Evolutionary conservation across 1,140 invertebrate species (phyloP).

Genomic region (Hypsibius dujardini): DNA sequence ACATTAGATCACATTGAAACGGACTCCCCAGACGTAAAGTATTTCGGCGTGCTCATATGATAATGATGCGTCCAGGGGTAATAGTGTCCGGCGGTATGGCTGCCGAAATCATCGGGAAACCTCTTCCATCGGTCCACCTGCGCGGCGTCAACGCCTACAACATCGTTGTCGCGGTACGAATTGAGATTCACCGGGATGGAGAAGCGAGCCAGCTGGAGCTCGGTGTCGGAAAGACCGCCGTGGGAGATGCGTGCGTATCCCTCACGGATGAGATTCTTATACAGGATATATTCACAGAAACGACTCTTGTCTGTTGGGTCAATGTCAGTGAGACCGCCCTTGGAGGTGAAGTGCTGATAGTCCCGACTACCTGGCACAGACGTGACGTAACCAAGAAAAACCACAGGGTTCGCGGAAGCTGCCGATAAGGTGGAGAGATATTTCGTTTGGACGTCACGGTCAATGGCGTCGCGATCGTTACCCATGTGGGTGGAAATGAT

Average conservation of each 20-base stretch:
- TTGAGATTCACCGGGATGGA: conserved; percentile 28
- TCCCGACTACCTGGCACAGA: conserved; percentile 29
- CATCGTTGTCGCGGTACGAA: conserved; percentile 28
- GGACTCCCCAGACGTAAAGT: conserved; percentile 25
- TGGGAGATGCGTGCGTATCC: conserved; percentile 34
- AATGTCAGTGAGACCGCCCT: conserved; percentile 31
- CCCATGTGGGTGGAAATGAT: conserved; percentile 35
- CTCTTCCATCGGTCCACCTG: conserved; percentile 23
- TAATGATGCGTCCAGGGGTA: conserved; percentile 28
- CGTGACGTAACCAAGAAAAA: conserved; percentile 33
- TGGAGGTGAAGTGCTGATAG: conserved; percentile 27
- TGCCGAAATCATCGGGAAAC: conserved; percentile 30
- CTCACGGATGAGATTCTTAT: conserved; percentile 29
- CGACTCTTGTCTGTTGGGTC: conserved; percentile 29
- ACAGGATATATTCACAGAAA: conserved; percentile 35
- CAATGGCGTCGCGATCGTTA: conserved; percentile 32
- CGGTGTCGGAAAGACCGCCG: conserved; percentile 34
- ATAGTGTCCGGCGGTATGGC: conserved; percentile 28
- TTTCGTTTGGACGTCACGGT: conserved; percentile 28
- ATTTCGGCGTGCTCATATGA: conserved; percentile 34
- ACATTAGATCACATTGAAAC: too few species aligned
- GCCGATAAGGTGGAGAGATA: neutral
- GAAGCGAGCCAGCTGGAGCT: conserved; percentile 33
- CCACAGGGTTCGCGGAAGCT: conserved; percentile 26
- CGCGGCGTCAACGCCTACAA: conserved; percentile 24